Base-by-base conservation (phyloP, 2,888 invertebrate species). In the Drosophila quasianomalipes region DNA sequence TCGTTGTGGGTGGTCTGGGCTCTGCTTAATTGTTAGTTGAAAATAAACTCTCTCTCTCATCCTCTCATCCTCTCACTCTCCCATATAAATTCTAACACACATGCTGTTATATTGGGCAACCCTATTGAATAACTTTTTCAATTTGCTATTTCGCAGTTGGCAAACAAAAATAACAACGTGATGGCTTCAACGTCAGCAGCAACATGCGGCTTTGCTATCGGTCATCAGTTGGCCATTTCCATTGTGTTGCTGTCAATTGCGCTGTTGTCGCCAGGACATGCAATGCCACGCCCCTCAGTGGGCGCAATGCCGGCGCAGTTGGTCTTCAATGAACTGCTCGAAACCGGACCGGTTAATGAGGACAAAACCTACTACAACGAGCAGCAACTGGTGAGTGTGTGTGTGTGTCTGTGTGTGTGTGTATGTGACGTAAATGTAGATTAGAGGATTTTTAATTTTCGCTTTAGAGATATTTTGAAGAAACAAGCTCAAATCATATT, bases 171-270 rank as follows among this genome's bases (percentile, higher is more conserved):
- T 26, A 47, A 44, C 22, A 57, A 69, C 70, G 58, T 75, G 76
- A 77, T 82, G 90, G 58, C 70, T 62, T 37, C 63, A 57, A 57
- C 79, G 35, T 69, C 72, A 62, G 54, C 68, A 41, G 58, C 70
- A 79, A 79, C 62, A 44, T 90, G 82, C 60, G 66, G 70, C 51
- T 51, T 66, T 55, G 58, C 67, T 70, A 75, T 81, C 72, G 80
- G 66, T 76, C 80, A 89, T 81, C 85, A 81, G 78, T 68, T 89
- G 75, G 70, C 79, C 72, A 58, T 81, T 62, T 72, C 65, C 76
- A 79, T 91, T 80, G 79, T 91, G 35, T 63, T 91, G 70, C 77
- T 91, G 88, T 85, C 88, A 81, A 70, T 89, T 61, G 78, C 62
- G 41, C 71, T 83, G 41, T 65, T 86, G 68, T 67, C 81, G 60